A percentile compares a stretch with the other conserved stretches of the same genome.
These are phyloP conservation scores for Pachycephus smyrnensis DNA, from an alignment of 2,888 invertebrate genomes.

Conservation along the genomic window DNA sequence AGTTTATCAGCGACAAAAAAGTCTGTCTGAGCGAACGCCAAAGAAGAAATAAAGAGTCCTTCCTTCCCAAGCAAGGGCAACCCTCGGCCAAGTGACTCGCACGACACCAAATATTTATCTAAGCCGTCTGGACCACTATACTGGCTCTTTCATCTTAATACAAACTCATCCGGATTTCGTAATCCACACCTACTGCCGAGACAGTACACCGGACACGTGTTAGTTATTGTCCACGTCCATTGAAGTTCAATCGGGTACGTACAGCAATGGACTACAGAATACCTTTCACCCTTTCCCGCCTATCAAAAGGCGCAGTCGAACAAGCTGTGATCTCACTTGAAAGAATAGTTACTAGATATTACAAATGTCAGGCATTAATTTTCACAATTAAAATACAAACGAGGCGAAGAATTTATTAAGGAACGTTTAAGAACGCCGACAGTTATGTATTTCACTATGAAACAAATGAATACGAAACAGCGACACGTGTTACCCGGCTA, in stretches of 20 bases:
- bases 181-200: not conserved
- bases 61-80: not conserved
- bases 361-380: not conserved
- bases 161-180: not conserved
- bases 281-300: too few species aligned
- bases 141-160: not conserved
- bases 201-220: not conserved
- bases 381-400: not conserved
- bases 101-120: not conserved
- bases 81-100: not conserved
- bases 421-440: not conserved
- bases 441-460: too few species aligned
- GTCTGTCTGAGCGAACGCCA: not conserved
- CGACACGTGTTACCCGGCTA: not conserved
- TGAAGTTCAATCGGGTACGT: not conserved
- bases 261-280: not conserved
- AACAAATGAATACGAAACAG: not conserved
- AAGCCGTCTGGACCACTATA: not conserved
- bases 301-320: not conserved
- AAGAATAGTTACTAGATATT: not conserved
- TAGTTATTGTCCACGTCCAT: not conserved
- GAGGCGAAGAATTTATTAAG: not conserved
- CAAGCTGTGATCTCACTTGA: not conserved
- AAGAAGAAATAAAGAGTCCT: not conserved
- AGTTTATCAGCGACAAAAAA: not conserved